Evolutionary conservation across 2,113 vertebrate genomes (phyloP).

Genomic region (Axis porcinus): DNA sequence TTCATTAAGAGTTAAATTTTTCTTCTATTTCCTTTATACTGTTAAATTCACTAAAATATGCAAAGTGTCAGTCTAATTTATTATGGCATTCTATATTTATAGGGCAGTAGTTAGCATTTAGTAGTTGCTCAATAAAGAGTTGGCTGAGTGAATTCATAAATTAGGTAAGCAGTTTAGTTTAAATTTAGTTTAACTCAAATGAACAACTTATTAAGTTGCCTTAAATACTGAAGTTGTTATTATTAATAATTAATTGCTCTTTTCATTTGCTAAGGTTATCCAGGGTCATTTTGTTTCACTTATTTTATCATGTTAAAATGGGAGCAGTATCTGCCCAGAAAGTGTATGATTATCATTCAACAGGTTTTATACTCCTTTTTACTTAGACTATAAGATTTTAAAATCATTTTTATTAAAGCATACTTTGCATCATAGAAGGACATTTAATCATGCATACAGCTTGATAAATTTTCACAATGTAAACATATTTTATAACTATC

Average conservation of each 20-base stretch:
- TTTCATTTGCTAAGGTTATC: background rate
- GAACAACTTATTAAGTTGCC: background rate
- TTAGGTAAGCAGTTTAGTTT: background rate
- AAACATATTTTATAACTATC: background rate
- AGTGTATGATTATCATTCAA: background rate
- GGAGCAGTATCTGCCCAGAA: background rate
- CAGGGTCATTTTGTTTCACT: background rate
- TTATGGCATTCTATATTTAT: too few relatives aligned
- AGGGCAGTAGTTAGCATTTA: background rate
- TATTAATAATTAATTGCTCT: background rate
- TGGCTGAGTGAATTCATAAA: background rate
- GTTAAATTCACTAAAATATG: background rate
- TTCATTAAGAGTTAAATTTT: background rate
- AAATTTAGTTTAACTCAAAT: background rate
- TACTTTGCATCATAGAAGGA: background rate
- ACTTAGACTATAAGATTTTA: background rate
- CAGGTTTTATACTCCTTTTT: background rate
- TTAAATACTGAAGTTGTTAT: background rate
- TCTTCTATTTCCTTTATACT: background rate
- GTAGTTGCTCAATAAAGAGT: background rate
- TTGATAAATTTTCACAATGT: background rate
- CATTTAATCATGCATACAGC: background rate
- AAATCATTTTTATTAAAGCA: background rate
- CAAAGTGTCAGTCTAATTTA: background rate
- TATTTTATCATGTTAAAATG: background rate